Evolutionary conservation across 2,888 invertebrate species (phyloP).

Genomic region (Oegoconia quadripuncta): DNA sequence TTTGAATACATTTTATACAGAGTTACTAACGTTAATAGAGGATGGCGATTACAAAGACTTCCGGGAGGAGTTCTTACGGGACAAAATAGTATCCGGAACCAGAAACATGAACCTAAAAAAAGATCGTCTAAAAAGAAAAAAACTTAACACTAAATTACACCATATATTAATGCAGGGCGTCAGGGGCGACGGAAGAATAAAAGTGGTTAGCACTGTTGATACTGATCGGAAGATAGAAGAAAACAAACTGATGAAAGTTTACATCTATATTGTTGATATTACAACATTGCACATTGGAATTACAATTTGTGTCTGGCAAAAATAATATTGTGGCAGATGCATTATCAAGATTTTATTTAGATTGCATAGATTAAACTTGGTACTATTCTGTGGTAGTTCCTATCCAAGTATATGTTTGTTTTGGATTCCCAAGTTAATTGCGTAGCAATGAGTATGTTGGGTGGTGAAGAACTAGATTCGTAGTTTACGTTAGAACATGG

Average conservation of each 20-base stretch:
- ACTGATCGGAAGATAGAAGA: not conserved
- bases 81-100: not conserved
- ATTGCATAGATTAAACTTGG: not conserved
- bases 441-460: too few relatives aligned
- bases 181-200: constrained; percentile 1
- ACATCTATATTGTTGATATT: not conserved
- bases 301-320: not conserved
- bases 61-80: not conserved
- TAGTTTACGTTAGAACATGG: too few relatives aligned
- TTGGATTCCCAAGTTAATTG: too few relatives aligned
- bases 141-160: constrained; percentile 2
- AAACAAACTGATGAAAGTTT: not conserved
- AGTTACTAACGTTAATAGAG: not conserved
- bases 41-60: constrained; percentile 1
- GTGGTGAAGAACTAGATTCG: too few relatives aligned
- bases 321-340: constrained; percentile 1
- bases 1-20: not conserved
- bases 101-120: not conserved
- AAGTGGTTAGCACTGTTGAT: not conserved
- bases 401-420: too few relatives aligned
- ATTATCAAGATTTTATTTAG: not conserved
- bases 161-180: not conserved
- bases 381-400: too few relatives aligned
- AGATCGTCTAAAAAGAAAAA: constrained; percentile 3
- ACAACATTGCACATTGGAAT: not conserved